Percentiles rank a stretch among this genome's conserved stretches.
Conservation (phyloP, 30 jellyfish, hydroid and myxozoan genomes). For the Aurelia sp. region DNA sequence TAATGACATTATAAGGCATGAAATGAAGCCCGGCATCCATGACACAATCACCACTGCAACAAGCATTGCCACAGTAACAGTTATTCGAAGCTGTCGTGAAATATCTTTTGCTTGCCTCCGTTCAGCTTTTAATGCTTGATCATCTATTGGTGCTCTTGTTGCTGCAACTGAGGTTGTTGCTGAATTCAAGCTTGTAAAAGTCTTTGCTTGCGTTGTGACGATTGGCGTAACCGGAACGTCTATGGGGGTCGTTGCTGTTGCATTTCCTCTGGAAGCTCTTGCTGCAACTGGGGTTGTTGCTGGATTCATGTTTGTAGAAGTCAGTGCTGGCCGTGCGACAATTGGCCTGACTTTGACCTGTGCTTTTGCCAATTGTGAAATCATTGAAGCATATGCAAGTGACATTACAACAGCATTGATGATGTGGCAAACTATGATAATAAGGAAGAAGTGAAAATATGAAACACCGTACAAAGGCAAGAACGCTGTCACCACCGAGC, state of each 20-base stretch:
- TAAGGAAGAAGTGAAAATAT: background rate
- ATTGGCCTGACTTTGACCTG: too few relatives aligned
- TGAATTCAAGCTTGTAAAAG: background rate
- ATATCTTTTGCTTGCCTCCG: too few relatives aligned
- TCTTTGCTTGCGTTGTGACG: background rate
- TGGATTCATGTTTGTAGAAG: background rate
- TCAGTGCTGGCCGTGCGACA: too few relatives aligned
- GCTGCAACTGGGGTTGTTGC: background rate
- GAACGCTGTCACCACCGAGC: background rate
- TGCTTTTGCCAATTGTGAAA: background rate
- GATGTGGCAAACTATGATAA: background rate
- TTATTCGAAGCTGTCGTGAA: background rate
- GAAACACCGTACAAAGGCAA: background rate
- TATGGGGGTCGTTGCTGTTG: background rate
- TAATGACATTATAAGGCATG: background rate
- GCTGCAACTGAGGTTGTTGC: background rate
- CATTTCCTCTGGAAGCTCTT: background rate
- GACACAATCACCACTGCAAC: conserved; percentile 2
- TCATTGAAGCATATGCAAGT: background rate
- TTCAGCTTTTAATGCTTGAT: too few relatives aligned
- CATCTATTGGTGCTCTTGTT: background rate
- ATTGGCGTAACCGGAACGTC: too few relatives aligned
- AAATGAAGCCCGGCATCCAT: background rate
- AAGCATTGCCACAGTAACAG: background rate
- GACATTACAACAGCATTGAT: background rate